Evolutionary conservation across 1,140 invertebrate genomes (phyloP), one percentile per base, ranked within the genome.

Genomic region (Hypothenemus hampei): DNA sequence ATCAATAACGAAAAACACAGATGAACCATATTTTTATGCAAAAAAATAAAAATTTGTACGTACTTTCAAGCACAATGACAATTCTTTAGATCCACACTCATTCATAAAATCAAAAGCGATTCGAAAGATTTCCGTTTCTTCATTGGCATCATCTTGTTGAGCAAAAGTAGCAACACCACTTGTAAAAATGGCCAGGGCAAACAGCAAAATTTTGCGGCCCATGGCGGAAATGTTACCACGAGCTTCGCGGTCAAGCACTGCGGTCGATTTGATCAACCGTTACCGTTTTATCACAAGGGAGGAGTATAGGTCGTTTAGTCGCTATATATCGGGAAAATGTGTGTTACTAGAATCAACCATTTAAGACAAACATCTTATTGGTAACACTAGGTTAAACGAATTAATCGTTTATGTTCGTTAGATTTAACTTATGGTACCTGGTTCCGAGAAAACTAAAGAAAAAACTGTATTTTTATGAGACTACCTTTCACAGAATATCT

Each of bases 41-140:
- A n/a, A n/a, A 29, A 29, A n/a, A 29, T 7, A 29, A 29, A 29
- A 29, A 29, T 29, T 29, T 7, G n/a, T 43, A 43, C 40, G 20
- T 69, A 78, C 81, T 77, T 90, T 89, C 50, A 89, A 72, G 64
- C 87, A 89, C 65, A 86, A 75, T 22, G 82, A 73, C 56, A 89
- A 70, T 52, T 85, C 82, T 57, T 81, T 75, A 44, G 86, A 81
- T 20, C 79, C 79, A 65, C 86, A 85, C 47, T 79, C 77, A 69
- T 82, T 80, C 49, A 85, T 74, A 50, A 82, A 81, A 58, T 77
- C 76, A 49, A 88, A 77, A 22, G 86, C 82, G 10, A 63, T 59
- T 33, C 59, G 64, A 50, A 77, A 73, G 44, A 80, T 53, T 3
- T 70, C 72, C 20, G 77, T 72, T 73, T 76, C 56, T 73, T 62